Evolutionary conservation across 2,888 invertebrate genomes (phyloP), one percentile per base, ranked within the genome.

Genomic region (Liposcelis brunnea): DNA sequence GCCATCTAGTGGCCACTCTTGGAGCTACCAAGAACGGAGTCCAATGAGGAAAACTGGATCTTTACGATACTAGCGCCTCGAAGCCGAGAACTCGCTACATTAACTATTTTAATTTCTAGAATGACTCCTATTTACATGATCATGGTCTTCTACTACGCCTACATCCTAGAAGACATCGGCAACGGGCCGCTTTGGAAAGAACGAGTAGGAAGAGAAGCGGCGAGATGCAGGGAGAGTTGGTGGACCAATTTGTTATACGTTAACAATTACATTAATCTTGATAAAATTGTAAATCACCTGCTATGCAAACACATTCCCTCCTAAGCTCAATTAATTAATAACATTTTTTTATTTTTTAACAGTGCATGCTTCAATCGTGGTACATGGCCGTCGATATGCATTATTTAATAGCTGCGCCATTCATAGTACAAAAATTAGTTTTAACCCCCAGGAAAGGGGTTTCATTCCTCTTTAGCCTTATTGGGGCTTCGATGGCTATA

Each of bases 351-450:
- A 8, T 14, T 18, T 21, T 42, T 15, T 1, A n/a, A 5, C 46
- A 55, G 55, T 55, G 55, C 38, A 43, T 53, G n/a, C 45, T 53
- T 10, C 52, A 51, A 14, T 47, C 51, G 2, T 55, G 55, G 55
- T 55, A 55, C 45, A 43, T 55, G 12, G 52, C 54, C 6, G 53
- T 53, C 16, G 55, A 55, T 34, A 53, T 53, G 52, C 55, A 55
- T 21, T 46, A 53, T 40, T 55, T 53, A 47, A 44, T 52, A 10
- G 16, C 52, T 5, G 16, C 40, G 10, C 40, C 40, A 19, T 40
- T 40, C 19, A 18, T 40, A 12, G 40, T 40, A 6, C 4, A 26
- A 26, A 26, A 26, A 26, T 6, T 26, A 26, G 26, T 8, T 6
- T 6, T 8, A 8, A 8, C 4, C 5, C 8, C 26, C 4, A 26